Percentiles rank a stretch among this genome's conserved stretches.
Conservation (phyloP, 2,113 vertebrate genomes). For the Trochalopteron elliotii region DNA sequence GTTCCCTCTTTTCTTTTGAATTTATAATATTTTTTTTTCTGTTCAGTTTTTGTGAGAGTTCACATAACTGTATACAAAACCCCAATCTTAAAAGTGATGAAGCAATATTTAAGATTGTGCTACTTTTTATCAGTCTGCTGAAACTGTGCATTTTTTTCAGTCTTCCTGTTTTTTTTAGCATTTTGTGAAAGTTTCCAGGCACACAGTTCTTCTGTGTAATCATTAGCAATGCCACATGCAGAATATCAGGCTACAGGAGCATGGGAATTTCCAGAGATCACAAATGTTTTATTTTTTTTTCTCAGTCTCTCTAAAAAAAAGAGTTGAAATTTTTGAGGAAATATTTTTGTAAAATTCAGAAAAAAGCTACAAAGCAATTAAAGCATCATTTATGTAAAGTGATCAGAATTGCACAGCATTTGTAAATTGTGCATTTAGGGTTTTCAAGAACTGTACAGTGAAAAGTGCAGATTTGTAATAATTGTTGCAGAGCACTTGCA, state of each 20-base stretch:
- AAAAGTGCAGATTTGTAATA: neutral
- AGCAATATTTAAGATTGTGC: neutral
- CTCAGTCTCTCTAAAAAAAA: neutral
- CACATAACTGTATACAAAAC: accelerated
- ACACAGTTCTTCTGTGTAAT: neutral
- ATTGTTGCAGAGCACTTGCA: neutral
- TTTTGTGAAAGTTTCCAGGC: neutral
- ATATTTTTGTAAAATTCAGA: neutral
- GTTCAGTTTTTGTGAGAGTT: neutral
- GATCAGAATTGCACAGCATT: neutral
- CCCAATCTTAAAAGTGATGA: neutral
- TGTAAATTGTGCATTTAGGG: neutral
- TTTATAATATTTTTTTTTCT: neutral
- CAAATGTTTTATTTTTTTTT: neutral
- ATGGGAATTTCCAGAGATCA: neutral
- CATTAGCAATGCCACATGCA: neutral
- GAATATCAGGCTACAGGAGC: neutral
- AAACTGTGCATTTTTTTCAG: neutral
- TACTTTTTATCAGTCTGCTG: neutral
- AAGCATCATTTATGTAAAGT: neutral
- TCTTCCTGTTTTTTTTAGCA: neutral
- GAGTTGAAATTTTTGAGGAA: neutral
- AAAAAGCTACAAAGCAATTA: neutral
- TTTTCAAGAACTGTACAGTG: neutral
- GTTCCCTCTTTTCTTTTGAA: neutral